These are phyloP conservation scores for Onchidella celtica DNA, from an alignment of 2,888 invertebrate genomes.

Conservation along the genomic window DNA sequence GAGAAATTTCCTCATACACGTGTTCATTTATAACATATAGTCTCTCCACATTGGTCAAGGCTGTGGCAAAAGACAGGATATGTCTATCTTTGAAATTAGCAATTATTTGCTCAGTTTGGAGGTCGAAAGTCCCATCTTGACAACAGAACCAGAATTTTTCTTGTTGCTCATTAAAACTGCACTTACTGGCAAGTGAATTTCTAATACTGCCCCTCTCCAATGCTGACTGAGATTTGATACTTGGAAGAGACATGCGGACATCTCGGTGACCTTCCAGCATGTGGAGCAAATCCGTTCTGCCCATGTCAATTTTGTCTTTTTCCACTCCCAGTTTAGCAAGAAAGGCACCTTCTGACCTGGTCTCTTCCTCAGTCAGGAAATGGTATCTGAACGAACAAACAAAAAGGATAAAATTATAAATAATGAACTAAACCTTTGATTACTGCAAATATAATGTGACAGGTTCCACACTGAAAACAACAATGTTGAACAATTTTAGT, in stretches of 20 bases:
- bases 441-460: no score
- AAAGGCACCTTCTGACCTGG: conserved; percentile 65
- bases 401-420: not conserved
- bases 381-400: conserved; percentile 56
- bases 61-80: no score
- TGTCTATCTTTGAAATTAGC: no score
- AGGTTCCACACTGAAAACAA: no score
- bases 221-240: conserved; percentile 20
- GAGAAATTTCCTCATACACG: no score
- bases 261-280: not conserved
- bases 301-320: conserved; percentile 58
- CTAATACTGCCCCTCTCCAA: not conserved
- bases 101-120: no score
- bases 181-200: not conserved
- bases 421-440: not conserved
- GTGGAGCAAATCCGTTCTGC: not conserved
- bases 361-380: conserved; percentile 73
- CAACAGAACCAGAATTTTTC: no score
- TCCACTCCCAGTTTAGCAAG: conserved; percentile 64
- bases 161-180: no score
- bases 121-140: no score
- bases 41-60: no score
- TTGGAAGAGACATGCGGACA: not conserved
- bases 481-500: no score
- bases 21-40: no score